Evolutionary conservation across 2,797 vertebrate genomes (phyloP), one percentile per base, ranked within the genome.

Genomic region (Microctenopoma steveboyesi): DNA sequence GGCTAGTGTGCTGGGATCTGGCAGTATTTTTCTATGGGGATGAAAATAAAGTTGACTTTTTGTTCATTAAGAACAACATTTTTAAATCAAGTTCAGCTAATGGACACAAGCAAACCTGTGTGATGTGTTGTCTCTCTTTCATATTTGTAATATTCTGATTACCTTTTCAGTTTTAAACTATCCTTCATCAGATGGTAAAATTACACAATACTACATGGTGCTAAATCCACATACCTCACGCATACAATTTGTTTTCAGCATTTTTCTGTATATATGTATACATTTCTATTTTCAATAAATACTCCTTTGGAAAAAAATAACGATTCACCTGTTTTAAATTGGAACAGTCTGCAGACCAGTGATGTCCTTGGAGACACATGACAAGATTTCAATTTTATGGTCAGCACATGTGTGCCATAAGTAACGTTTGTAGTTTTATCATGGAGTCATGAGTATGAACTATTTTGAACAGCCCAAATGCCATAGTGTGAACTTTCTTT

Each of bases 21-120:
- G 47, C 59, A 68, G 46, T 50, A 18, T 61, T 54, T 53, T 67
- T 71, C 18, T 47, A 69, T 56, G 25, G 5, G 1, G 1, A 30
- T 42, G 12, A 0, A 37, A 47, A 46, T 27, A 13, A 13, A 27
- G 37, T 47, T 28, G 12, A 13, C 9, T n/a, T 14, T 13, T 13
- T 2, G 15, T 25, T 37, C 25, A 43, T 35, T 6, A 1, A 37
- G 16, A 40, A 9, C 33, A 49, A 42, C 39, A 37, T 74, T 61
- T 48, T 53, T 4, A 18, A 18, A 59, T 22, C 2, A 5, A 11
- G 9, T 58, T 18, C 3, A 39, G 30, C 10, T 8, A 10, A 43
- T 18, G 7, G n/a, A 61, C 13, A 16, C 3, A 3, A 63, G 45
- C 5, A 13, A 7, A 22, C 3, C 40, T 5, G 7, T 9, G 43